Evolutionary conservation across 2,113 vertebrate genomes (phyloP).

Genomic region (Recurvirostra avosetta): DNA sequence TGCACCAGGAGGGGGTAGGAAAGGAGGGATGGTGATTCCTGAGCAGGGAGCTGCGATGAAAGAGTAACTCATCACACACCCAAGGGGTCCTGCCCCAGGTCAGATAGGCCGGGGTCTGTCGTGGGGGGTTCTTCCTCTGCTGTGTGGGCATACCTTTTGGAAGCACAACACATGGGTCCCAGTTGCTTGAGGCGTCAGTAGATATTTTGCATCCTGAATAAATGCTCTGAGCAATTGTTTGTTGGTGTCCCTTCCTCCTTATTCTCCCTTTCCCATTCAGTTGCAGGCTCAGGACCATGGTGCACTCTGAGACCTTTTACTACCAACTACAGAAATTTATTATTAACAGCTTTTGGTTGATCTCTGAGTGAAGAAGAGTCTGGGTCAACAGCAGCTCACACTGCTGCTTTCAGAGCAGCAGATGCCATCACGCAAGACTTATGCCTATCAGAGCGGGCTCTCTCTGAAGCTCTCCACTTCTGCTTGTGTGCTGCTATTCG

Average conservation of each 20-base stretch:
- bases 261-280: neutral
- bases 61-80: neutral
- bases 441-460: rapidly evolving
- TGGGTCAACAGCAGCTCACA: neutral
- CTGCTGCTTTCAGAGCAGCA: neutral
- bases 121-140: neutral
- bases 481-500: neutral
- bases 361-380: neutral
- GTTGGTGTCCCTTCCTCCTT: neutral
- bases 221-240: neutral
- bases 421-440: neutral
- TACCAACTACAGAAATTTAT: neutral
- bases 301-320: neutral
- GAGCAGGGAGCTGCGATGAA: rapidly evolving
- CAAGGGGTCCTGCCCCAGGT: neutral
- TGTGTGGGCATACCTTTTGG: neutral
- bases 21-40: neutral
- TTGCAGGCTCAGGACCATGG: neutral
- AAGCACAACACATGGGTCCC: neutral
- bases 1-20: neutral
- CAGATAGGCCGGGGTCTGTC: neutral
- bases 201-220: neutral
- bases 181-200: neutral
- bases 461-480: neutral
- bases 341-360: neutral